These are phyloP conservation scores for Tanypteryx hageni DNA, from an alignment of 2,888 invertebrate genomes.

Conservation along the genomic window DNA sequence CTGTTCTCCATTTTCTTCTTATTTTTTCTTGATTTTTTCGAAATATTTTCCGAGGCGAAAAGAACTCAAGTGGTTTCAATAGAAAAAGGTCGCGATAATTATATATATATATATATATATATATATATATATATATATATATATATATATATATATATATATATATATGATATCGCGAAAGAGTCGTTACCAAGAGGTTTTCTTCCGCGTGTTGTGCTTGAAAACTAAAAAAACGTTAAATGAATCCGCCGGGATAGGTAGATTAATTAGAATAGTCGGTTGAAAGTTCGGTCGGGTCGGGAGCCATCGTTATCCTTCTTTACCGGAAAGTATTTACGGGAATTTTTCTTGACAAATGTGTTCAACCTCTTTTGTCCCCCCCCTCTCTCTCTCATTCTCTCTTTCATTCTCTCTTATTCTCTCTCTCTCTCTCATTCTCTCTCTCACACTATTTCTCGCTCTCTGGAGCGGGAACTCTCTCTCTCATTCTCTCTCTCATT, in stretches of 20 bases:
- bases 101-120: not conserved
- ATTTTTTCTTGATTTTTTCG: not conserved
- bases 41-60: constrained; percentile 11
- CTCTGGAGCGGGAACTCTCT: too few species aligned
- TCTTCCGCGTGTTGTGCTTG: not conserved
- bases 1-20: not conserved
- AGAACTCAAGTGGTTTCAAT: not conserved
- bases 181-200: not conserved
- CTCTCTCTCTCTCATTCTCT: too few species aligned
- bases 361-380: not conserved
- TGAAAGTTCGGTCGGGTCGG: too few species aligned
- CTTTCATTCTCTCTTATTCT: too few species aligned
- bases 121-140: not conserved
- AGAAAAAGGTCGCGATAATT: constrained; percentile 5
- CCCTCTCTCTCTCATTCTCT: too few species aligned
- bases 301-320: too few species aligned
- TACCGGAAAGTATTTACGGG: too few species aligned
- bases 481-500: not conserved
- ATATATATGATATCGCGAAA: not conserved
- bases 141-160: constrained; percentile 11
- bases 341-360: not conserved
- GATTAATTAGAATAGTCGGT: not conserved
- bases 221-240: not conserved
- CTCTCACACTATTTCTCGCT: too few species aligned
- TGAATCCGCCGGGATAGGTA: not conserved